phyloP scores from a whole-genome alignment of 2,888 invertebrate genomes.

The Mythimna vitellina region DNA sequence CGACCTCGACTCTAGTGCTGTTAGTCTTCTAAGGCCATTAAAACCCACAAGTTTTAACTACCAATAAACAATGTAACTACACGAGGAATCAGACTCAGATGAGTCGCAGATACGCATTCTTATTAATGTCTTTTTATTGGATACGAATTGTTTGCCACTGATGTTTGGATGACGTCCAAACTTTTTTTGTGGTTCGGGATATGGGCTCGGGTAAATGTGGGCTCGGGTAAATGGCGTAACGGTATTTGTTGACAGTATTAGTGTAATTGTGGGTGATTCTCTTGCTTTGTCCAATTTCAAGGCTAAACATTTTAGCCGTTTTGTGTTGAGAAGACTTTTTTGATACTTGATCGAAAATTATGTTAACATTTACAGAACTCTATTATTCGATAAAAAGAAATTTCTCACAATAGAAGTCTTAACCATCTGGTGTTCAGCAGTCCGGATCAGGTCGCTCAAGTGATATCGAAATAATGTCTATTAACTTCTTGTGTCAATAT shows the following conservation, averaged over 20 bases:
- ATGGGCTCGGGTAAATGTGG: conserved; percentile 13
- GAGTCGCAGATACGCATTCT: conserved; percentile 5
- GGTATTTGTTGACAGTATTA: conserved; percentile 26
- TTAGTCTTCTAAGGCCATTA: conserved; percentile 31
- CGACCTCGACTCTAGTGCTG: conserved; percentile 40
- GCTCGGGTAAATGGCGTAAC: conserved; percentile 5
- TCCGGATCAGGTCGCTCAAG: conserved; percentile 24
- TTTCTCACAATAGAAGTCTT: conserved; percentile 4
- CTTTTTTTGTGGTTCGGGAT: not conserved
- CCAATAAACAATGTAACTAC: conserved; percentile 33
- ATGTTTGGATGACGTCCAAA: conserved; percentile 60
- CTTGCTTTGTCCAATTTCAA: conserved; percentile 17
- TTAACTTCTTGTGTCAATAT: conserved; percentile 50
- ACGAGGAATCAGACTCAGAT: conserved; percentile 13
- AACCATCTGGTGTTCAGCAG: conserved; percentile 16
- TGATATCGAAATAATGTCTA: conserved; percentile 34
- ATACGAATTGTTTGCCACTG: conserved; percentile 32
- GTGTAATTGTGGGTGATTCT: conserved; percentile 8
- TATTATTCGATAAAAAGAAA: conserved; percentile 22
- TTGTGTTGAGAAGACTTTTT: not conserved
- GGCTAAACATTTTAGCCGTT: conserved; percentile 3
- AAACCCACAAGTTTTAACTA: conserved; percentile 26
- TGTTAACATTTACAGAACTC: not conserved
- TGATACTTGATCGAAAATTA: not conserved
- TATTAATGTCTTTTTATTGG: conserved; percentile 51